phyloP scores from a whole-genome alignment of 2,113 vertebrate species.

The Hydrochoerus hydrochaeris region DNA sequence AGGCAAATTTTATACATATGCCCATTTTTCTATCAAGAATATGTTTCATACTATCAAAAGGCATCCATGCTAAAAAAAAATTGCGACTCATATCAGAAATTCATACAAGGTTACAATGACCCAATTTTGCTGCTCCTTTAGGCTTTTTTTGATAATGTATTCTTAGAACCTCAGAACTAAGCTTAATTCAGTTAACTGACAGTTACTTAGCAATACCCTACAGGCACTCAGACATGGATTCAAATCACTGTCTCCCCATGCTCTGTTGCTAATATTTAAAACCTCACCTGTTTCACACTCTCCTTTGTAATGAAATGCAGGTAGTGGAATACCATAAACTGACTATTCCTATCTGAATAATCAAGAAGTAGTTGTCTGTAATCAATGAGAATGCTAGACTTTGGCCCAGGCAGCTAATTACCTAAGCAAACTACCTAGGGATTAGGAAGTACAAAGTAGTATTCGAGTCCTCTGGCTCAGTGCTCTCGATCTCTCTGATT shows the following conservation, averaged over 20 bases:
- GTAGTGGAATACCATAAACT: background rate
- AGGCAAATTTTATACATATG: background rate
- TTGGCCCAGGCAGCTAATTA: background rate
- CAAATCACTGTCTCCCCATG: background rate
- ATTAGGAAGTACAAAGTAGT: background rate
- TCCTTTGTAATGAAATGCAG: background rate
- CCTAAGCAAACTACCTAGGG: background rate
- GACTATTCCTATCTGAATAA: background rate
- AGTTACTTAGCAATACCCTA: background rate
- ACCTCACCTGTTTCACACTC: background rate
- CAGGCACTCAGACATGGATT: background rate
- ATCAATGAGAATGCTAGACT: background rate
- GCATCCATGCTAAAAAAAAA: background rate
- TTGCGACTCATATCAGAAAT: background rate
- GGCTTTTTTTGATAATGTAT: background rate
- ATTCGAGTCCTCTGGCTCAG: background rate
- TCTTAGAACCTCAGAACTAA: background rate
- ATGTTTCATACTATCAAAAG: constrained; percentile 28
- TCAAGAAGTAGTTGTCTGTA: background rate
- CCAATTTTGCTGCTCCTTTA: background rate
- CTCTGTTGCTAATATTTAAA: background rate
- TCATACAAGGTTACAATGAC: background rate
- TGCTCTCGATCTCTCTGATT: background rate
- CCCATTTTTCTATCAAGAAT: background rate
- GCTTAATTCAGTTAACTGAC: background rate